These are phyloP conservation scores for Vannuccia rotundouncinata DNA, from an alignment of 2,888 invertebrate species.

Conservation along the genomic window DNA sequence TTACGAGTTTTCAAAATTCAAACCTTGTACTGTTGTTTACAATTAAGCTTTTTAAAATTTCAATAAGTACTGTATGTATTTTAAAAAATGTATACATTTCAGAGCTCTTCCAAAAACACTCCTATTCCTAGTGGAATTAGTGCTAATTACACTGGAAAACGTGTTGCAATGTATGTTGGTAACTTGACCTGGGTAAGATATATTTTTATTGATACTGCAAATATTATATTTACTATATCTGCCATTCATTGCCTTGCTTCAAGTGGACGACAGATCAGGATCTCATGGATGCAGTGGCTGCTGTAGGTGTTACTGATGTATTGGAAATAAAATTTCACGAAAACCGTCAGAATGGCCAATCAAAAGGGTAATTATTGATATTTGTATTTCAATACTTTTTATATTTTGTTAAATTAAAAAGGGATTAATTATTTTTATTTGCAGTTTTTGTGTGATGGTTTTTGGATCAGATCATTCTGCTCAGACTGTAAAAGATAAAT, in stretches of 20 bases:
- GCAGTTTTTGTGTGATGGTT: constrained; percentile 80
- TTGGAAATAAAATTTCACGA: constrained; percentile 98
- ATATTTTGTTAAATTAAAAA: not conserved
- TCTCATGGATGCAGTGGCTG: constrained; percentile 78
- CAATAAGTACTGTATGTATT: not conserved
- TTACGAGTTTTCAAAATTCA: not conserved
- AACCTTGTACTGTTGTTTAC: not conserved
- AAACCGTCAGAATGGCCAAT: constrained; percentile 94
- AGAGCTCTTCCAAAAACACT: constrained; percentile 30
- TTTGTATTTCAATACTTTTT: not conserved
- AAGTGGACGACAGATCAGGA: constrained; percentile 98
- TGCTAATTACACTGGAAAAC: constrained; percentile 47
- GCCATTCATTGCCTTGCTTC: constrained; percentile 52
- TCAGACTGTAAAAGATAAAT: constrained; percentile 78
- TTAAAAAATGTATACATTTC: not conserved
- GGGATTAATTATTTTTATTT: constrained; percentile 35
- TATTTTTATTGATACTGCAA: no score
- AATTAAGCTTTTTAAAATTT: no score
- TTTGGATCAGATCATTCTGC: constrained; percentile 85
- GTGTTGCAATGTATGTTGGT: constrained; percentile 80
- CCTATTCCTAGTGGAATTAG: constrained; percentile 43
- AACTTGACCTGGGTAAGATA: constrained; percentile 99
- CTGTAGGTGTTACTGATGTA: constrained; percentile 71
- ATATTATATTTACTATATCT: no score
- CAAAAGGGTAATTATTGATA: constrained; percentile 66